Base-by-base conservation (phyloP, 2,113 vertebrate species). In the Benitochromis conjunctus region DNA sequence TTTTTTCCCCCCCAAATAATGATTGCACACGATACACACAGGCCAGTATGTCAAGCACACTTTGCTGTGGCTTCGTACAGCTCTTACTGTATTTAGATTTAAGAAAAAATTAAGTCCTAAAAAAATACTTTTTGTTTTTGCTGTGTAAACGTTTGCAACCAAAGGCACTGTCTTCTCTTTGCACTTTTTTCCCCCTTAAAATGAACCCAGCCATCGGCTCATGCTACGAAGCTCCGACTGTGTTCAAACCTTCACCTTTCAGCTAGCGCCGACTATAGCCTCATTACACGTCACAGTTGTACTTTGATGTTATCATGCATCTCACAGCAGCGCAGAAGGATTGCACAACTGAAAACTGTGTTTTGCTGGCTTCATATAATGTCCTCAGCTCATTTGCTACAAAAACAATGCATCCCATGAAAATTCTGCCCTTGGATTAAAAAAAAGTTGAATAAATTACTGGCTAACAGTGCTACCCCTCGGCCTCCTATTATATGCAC, bases 81-180 rank as follows among this genome's bases (percentile, higher is more conserved):
- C 9, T 74, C 85, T 85, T 51, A 83, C 88, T 90, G 84, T 84
- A 84, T 57, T 29, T 21, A 74, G 36, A 85, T 87, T 60, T 38
- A 79, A 84, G 84, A 92, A 92, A 90, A 93, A 94, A 95, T 74
- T 5, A 91, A 90, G 81, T 92, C 90, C 80, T 95, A 95, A 60
- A 95, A 95, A 95, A 95, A 95, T 94, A 94, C 64, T 87, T 87
- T 86, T 66, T 64, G n/a, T 57, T 80, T 83, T 85, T 88, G 86
- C 87, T 84, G 58, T 94, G 93, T 94, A 95, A 95, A 95, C 90
- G 62, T 94, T 89, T 92, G 81, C 94, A 95, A 93, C 92, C 94
- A 89, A 95, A 95, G 95, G 95, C 95, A 95, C 95, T 93, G 29
- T 91, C 91, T 89, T 60, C 36, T 80, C 88, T 34, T 87, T 58